These are phyloP conservation scores for Sialis fuliginosa DNA, from an alignment of 2,888 invertebrate species.

Conservation along the genomic window DNA sequence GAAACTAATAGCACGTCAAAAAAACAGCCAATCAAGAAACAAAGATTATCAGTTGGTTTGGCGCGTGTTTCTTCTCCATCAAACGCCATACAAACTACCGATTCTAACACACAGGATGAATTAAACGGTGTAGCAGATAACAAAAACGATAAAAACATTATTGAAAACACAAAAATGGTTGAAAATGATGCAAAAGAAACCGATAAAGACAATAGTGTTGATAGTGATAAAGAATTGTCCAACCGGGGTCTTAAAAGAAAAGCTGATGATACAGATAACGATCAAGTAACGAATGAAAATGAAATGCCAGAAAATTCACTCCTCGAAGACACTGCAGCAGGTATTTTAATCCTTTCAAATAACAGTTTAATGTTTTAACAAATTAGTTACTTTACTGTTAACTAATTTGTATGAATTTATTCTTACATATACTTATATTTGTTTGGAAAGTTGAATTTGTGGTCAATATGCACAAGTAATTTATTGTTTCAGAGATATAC, in stretches of 20 bases:
- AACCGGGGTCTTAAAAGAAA: background rate
- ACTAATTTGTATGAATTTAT: no score
- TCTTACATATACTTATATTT: no score
- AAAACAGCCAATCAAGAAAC: background rate
- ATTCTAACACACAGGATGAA: background rate
- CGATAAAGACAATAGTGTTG: background rate
- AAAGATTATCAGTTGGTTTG: background rate
- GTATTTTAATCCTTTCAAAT: no score
- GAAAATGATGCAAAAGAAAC: background rate
- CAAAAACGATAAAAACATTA: background rate
- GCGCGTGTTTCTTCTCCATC: background rate
- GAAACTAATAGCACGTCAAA: background rate
- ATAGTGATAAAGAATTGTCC: background rate
- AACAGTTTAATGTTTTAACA: no score
- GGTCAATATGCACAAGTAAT: no score
- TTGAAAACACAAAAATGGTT: background rate
- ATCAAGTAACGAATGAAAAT: background rate
- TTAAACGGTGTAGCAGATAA: background rate
- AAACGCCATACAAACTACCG: background rate
- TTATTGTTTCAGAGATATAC: no score
- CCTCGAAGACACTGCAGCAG: no score
- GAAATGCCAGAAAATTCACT: no score
- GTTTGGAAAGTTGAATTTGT: no score
- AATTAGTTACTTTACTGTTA: no score
- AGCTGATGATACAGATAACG: background rate